phyloP scores from a whole-genome alignment of 1,140 invertebrate species.

The Xylocopa sonorina region DNA sequence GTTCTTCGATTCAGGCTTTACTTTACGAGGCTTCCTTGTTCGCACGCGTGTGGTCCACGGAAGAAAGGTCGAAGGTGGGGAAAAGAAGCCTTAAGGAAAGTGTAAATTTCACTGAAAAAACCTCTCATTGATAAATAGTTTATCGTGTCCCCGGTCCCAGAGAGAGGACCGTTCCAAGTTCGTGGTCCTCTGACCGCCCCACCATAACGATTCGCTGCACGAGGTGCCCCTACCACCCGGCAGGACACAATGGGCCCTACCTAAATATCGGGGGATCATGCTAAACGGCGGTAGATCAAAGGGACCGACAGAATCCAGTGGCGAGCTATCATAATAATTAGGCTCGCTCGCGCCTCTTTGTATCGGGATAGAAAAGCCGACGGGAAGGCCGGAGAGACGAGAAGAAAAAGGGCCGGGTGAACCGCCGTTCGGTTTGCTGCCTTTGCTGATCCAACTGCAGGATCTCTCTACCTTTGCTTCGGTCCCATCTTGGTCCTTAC shows the following conservation, averaged over 20 bases:
- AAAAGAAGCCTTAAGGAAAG: conserved; percentile 15
- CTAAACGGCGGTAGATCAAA: conserved; percentile 81
- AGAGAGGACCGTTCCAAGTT: neutral
- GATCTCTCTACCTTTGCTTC: neutral
- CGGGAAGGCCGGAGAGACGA: conserved; percentile 63
- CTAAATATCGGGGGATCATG: conserved; percentile 79
- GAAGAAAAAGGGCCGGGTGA: conserved; percentile 63
- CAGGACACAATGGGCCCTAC: conserved; percentile 69
- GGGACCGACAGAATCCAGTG: conserved; percentile 80
- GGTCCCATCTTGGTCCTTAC: conserved; percentile 29
- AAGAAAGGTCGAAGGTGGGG: neutral
- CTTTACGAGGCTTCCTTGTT: neutral
- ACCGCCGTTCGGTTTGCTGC: conserved; percentile 27
- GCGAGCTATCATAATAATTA: conserved; percentile 83
- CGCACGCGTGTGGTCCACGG: conserved; percentile 58
- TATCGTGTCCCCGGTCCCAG: conserved; percentile 53
- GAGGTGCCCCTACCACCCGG: conserved; percentile 26
- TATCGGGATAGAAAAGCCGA: conserved; percentile 80
- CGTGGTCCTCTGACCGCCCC: conserved; percentile 7
- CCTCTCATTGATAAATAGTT: conserved; percentile 68
- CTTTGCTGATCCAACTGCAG: conserved; percentile 1
- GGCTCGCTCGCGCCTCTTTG: conserved; percentile 81
- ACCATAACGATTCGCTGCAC: conserved; percentile 34
- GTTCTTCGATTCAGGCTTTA: neutral
- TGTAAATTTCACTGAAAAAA: conserved; percentile 59